Evolutionary conservation across 2,888 invertebrate species (phyloP), one percentile per base, ranked within the genome.

Genomic region (Sarcophaga rosellei): DNA sequence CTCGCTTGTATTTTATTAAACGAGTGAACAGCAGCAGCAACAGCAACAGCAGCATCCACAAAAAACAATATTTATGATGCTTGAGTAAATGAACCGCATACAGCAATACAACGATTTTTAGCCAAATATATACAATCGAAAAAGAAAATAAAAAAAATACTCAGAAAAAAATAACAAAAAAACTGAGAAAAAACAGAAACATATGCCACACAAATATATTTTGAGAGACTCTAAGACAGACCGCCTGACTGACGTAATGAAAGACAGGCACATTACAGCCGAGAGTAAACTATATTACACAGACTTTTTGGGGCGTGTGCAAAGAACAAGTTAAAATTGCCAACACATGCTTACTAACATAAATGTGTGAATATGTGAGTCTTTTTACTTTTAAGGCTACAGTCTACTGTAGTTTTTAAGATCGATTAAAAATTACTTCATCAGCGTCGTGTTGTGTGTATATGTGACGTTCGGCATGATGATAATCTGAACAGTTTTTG

Each of bases 141-240:
- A 35, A 35, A 35, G 8, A 35, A 35, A 35, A 35, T 35, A 35
- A 35, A 35, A 35, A 25, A 35, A 35, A n/a, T n/a, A n/a, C 0
- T 6, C 35, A 6, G 35, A 8, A 35, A 35, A 35, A n/a, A n/a
- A n/a, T n/a, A n/a, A n/a, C n/a, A n/a, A n/a, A n/a, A 35, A 35
- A 35, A 35, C 35, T 6, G 35, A 35, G 8, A 35, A 35, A 35
- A 35, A 35, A 8, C 35, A 59, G 62, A 78, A 59, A 17, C 86
- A 76, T 83, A 83, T 80, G 83, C 69, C 80, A 72, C 76, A 77
- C 68, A 80, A 72, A 45, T 59, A 23, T 47, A n/a, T 44, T 6
- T 15, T 47, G 25, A 44, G 47, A 45, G 66, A 65, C 17, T 17
- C 11, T 4, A 20, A 81, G 17, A 47, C 61, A 81, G 20, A 23